A percentile compares a stretch with the other conserved stretches of the same genome.
These are phyloP conservation scores for Rhamnusium bicolor DNA, from an alignment of 2,888 invertebrate species.

Conservation along the genomic window DNA sequence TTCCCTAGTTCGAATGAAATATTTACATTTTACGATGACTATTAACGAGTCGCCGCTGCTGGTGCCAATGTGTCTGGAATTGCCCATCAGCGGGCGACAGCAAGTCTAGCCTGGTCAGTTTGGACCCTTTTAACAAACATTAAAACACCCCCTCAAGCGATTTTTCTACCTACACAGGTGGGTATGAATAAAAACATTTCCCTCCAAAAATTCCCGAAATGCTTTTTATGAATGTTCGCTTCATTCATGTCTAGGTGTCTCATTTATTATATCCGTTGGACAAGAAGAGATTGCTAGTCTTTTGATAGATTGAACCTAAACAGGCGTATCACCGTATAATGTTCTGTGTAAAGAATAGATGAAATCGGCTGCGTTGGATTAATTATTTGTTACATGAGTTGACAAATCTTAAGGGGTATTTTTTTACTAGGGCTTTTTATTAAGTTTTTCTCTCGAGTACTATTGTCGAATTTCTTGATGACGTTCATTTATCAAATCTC, in stretches of 20 bases:
- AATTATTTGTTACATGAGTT: conserved; percentile 57
- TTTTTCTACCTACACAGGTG: conserved; percentile 58
- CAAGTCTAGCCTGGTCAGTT: conserved; percentile 54
- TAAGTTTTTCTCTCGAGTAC: conserved; percentile 36
- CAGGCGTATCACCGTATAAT: conserved; percentile 52
- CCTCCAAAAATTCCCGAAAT: conserved; percentile 57
- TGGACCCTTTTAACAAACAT: conserved; percentile 43
- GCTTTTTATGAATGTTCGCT: conserved; percentile 30
- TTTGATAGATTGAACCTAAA: conserved; percentile 56
- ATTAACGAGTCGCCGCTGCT: conserved; percentile 11
- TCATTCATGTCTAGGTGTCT: conserved; percentile 39
- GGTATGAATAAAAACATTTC: conserved; percentile 56
- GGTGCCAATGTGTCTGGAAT: conserved; percentile 40
- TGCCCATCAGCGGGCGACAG: conserved; percentile 47
- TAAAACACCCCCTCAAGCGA: conserved; percentile 51
- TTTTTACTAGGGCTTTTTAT: conserved; percentile 37
- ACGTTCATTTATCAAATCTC: conserved; percentile 44
- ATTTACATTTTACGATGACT: no score
- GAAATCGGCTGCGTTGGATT: conserved; percentile 56
- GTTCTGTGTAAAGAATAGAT: conserved; percentile 54
- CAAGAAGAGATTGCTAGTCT: conserved; percentile 35
- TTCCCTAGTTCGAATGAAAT: no score
- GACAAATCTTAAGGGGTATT: conserved; percentile 56
- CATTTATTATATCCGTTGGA: conserved; percentile 38
- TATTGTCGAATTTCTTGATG: conserved; percentile 43